Evolutionary conservation across 1,140 invertebrate genomes (phyloP).

Genomic region (Hyles euphorbiae): DNA sequence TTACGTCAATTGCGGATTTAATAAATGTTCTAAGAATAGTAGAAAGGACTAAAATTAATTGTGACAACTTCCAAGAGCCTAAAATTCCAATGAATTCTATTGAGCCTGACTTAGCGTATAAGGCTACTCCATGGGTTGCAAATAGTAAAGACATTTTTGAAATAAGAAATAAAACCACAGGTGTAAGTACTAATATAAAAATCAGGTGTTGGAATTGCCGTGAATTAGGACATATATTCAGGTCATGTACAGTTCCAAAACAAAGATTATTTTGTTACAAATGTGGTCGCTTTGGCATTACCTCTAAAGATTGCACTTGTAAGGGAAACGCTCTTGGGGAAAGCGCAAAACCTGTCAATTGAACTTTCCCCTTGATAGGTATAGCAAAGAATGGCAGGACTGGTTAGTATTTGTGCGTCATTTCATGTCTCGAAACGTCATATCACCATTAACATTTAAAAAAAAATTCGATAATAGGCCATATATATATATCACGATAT

Average conservation of each 20-base stretch:
- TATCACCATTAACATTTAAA: too few species aligned
- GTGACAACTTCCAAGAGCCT: slow-evolving; percentile 19
- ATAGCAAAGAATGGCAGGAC: too few species aligned
- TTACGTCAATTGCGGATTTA: slow-evolving; percentile 20
- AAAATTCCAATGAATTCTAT: slow-evolving; percentile 9
- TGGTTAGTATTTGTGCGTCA: too few species aligned
- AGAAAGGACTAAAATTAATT: slow-evolving; percentile 25
- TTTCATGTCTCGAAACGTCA: too few species aligned
- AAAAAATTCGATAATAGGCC: too few species aligned
- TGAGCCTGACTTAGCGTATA: slow-evolving; percentile 22
- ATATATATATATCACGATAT: too few species aligned
- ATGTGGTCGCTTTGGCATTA: slow-evolving; percentile 26
- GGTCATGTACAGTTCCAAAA: slow-evolving; percentile 22
- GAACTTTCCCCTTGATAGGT: too few species aligned
- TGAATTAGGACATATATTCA: slow-evolving; percentile 17
- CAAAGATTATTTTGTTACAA: slow-evolving; percentile 28
- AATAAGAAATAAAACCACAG: background rate
- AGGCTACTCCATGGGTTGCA: too few species aligned
- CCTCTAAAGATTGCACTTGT: slow-evolving; percentile 16
- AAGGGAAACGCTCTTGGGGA: slow-evolving; percentile 16
- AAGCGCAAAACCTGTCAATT: too few species aligned
- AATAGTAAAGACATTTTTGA: background rate
- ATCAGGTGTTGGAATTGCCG: slow-evolving; percentile 28
- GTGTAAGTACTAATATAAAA: slow-evolving; percentile 1
- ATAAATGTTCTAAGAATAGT: slow-evolving; percentile 16